Evolutionary conservation across 2,888 invertebrate genomes (phyloP), one percentile per base, ranked within the genome.

Genomic region (Balanococcus diminutus): DNA sequence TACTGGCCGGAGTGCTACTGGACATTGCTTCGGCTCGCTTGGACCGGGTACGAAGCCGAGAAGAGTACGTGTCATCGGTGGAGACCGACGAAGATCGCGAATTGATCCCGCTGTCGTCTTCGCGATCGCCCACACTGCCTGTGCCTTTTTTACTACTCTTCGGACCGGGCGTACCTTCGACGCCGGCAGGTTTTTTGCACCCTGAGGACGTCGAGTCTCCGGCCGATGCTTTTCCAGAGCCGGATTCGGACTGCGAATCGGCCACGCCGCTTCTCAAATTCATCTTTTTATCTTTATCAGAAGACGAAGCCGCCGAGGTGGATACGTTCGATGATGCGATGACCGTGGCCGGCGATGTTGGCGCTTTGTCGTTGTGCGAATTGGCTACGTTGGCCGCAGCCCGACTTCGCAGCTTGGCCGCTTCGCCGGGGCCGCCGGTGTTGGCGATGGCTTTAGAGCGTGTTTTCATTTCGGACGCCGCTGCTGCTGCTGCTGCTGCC

Each of bases 61-160:
- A 51, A 75, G 84, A 42, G 22, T 67, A 72, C 31, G 84, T 72
- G 3, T 28, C 51, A n/a, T 84, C 84, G 46, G 72, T 84, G 5
- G 84, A 84, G 3, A 84, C 84, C 39, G 84, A 84, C 22, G 84
- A 84, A 19, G 84, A 67, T 19, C 84, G 25, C 25, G 84, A 84
- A 75, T 84, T 84, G 6, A 84, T 84, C 14, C 84, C 84, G 84
- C 84, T 84, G 28, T 84, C 84, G 84, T 84, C 75, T 22, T 84
- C 84, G 0, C 84, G 61, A 19, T 84, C 84, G 61, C 61, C 61
- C 0, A 25, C 25, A 25, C 61, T 61, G 22, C 19, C 9, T 4
- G 36, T 25, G 9, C 25, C 67, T 36, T 84, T 67, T 19, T 22
- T 25, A 56, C 32, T n/a, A 8, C 31, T 19, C 25, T 39, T 42